These are phyloP conservation scores for Procavia capensis DNA, from an alignment of 2,113 vertebrate genomes.

Conservation along the genomic window DNA sequence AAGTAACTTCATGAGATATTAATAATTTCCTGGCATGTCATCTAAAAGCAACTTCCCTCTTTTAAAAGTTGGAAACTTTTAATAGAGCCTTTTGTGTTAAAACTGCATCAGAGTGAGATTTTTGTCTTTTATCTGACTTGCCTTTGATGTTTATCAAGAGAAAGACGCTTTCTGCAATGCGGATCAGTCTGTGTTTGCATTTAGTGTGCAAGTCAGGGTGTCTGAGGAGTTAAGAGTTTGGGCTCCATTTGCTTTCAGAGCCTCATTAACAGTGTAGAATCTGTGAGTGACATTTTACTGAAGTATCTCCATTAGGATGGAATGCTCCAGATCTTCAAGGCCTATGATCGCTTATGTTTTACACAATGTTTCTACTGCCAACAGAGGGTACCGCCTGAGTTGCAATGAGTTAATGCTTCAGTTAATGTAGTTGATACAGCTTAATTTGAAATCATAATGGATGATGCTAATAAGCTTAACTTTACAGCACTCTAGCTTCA, in stretches of 20 bases:
- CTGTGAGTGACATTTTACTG: neutral
- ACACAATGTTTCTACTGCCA: constrained; percentile 47
- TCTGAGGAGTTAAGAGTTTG: constrained; percentile 9
- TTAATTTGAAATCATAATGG: constrained; percentile 78
- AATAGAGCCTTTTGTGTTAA: neutral
- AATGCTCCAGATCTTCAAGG: neutral
- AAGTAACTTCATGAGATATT: neutral
- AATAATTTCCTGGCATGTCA: constrained; percentile 59
- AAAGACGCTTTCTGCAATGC: constrained; percentile 67
- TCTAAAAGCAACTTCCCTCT: constrained; percentile 21
- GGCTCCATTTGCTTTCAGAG: constrained; percentile 15
- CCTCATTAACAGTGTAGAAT: constrained; percentile 36
- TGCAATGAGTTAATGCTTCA: constrained; percentile 72
- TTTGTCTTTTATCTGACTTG: constrained; percentile 54
- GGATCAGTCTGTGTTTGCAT: constrained; percentile 59
- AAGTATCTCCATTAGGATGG: constrained; percentile 18
- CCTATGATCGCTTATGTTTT: constrained; percentile 60
- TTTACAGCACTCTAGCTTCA: constrained; percentile 53
- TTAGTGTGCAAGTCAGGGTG: constrained; percentile 34
- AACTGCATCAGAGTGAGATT: neutral
- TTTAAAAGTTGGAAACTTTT: constrained; percentile 31
- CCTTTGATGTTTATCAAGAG: constrained; percentile 50
- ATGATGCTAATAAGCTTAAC: constrained; percentile 66
- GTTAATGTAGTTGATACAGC: constrained; percentile 15
- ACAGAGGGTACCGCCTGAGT: constrained; percentile 41